Conservation (phyloP, 2,888 invertebrate genomes). For the Drosophila ochracea region DNA sequence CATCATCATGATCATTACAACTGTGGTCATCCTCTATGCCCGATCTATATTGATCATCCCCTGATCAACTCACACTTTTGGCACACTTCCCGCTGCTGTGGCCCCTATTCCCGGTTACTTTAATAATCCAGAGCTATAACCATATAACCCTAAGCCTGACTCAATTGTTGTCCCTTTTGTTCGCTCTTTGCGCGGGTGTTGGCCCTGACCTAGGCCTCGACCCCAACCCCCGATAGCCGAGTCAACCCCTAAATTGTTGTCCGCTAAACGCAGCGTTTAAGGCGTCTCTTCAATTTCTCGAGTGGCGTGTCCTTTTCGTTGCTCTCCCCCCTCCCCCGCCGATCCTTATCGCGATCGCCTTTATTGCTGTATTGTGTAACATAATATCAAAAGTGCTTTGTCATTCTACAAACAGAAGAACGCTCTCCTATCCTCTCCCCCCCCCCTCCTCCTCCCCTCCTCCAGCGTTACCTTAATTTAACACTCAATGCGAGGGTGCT, state of each 20-base stretch:
- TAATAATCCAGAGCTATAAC: constrained; percentile 28
- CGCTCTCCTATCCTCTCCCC: constrained; percentile 16
- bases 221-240: constrained; percentile 7
- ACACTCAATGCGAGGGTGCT: constrained; percentile 61
- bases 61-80: constrained; percentile 70
- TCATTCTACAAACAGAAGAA: constrained; percentile 51
- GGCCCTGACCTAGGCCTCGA: not conserved
- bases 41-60: constrained; percentile 42
- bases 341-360: constrained; percentile 77
- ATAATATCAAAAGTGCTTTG: constrained; percentile 69
- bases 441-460: constrained; percentile 6
- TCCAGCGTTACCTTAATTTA: not conserved
- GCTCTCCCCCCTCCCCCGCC: not conserved
- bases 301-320: constrained; percentile 67
- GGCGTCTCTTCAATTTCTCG: constrained; percentile 63
- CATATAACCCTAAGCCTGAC: constrained; percentile 46
- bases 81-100: constrained; percentile 62
- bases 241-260: constrained; percentile 26
- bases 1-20: constrained; percentile 22
- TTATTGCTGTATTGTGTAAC: constrained; percentile 70
- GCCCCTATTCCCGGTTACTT: constrained; percentile 34
- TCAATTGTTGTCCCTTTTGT: constrained; percentile 31
- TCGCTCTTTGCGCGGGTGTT: constrained; percentile 43
- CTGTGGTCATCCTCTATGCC: constrained; percentile 59
- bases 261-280: constrained; percentile 74